Percentiles rank a stretch among this genome's conserved stretches.
Conservation (phyloP, 2,113 vertebrate species). For the Entosphenus tridentatus region DNA sequence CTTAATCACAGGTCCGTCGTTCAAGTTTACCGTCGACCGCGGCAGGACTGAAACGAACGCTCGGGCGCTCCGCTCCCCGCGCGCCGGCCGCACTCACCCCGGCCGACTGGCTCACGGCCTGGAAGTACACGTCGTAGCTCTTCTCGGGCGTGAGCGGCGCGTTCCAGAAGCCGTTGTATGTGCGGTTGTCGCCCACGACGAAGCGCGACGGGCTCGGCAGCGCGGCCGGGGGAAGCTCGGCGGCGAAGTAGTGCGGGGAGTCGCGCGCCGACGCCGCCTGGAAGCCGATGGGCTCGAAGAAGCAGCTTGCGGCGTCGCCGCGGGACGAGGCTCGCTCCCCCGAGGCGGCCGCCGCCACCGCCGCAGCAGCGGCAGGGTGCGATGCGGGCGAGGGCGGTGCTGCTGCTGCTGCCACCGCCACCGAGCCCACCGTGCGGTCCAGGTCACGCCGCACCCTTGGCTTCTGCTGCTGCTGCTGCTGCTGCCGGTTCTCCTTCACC, state of each 20-base stretch:
- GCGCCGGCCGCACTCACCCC: constrained; percentile 37
- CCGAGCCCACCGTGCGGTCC: background rate
- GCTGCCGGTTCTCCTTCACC: constrained; percentile 64
- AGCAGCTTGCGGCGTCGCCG: constrained; percentile 30
- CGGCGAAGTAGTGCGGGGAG: constrained; percentile 71
- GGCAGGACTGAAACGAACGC: no score
- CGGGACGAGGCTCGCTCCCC: background rate
- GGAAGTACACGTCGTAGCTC: constrained; percentile 95
- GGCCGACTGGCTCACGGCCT: constrained; percentile 79
- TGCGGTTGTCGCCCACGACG: constrained; percentile 88
- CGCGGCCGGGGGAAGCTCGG: constrained; percentile 54
- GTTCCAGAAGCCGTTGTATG: constrained; percentile 89
- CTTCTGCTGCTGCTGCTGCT: constrained; percentile 57
- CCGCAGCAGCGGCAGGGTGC: no score
- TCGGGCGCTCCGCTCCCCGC: no score
- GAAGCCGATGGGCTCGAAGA: constrained; percentile 59
- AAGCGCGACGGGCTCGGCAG: constrained; percentile 59
- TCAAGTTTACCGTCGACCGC: no score
- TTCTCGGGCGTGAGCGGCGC: constrained; percentile 72
- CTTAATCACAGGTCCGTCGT: no score
- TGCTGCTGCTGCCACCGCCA: no score
- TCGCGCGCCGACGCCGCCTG: constrained; percentile 55
- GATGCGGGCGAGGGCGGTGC: no score
- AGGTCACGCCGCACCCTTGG: constrained; percentile 16
- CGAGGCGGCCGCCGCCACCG: background rate